phyloP scores from a whole-genome alignment of 2,888 invertebrate genomes.

The Pasiphila rectangulata region DNA sequence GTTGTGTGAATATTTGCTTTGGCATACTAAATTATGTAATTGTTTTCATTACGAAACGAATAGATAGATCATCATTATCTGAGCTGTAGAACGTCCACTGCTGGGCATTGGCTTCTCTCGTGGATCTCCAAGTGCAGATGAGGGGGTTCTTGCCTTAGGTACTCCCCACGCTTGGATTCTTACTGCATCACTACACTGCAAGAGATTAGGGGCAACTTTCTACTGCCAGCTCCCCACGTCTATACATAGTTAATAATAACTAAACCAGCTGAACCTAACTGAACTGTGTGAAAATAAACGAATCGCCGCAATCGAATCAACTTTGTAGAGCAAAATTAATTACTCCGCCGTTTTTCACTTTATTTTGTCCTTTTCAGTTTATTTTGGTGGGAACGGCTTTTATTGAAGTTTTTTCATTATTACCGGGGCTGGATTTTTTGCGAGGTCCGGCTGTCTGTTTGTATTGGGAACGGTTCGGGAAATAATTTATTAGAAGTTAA shows the following conservation, averaged over 20 bases:
- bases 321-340: slow-evolving; percentile 55
- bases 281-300: slow-evolving; percentile 40
- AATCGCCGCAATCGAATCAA: slow-evolving; percentile 50
- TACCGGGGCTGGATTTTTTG: slow-evolving; percentile 16
- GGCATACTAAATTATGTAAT: too few species aligned
- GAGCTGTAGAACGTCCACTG: too few species aligned
- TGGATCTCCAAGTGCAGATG: too few species aligned
- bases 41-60: not conserved
- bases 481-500: not conserved
- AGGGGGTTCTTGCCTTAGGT: too few species aligned
- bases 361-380: slow-evolving; percentile 35
- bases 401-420: slow-evolving; percentile 33
- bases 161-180: too few species aligned
- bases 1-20: too few species aligned
- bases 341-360: slow-evolving; percentile 38
- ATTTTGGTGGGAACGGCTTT: slow-evolving; percentile 28
- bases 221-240: too few species aligned
- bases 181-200: too few species aligned
- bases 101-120: too few species aligned
- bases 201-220: too few species aligned
- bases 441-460: not conserved
- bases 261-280: not conserved
- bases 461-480: not conserved
- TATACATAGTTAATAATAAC: not conserved
- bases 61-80: too few species aligned